Evolutionary conservation across 2,888 invertebrate genomes (phyloP).

Genomic region (Pyrrhosoma nymphula): DNA sequence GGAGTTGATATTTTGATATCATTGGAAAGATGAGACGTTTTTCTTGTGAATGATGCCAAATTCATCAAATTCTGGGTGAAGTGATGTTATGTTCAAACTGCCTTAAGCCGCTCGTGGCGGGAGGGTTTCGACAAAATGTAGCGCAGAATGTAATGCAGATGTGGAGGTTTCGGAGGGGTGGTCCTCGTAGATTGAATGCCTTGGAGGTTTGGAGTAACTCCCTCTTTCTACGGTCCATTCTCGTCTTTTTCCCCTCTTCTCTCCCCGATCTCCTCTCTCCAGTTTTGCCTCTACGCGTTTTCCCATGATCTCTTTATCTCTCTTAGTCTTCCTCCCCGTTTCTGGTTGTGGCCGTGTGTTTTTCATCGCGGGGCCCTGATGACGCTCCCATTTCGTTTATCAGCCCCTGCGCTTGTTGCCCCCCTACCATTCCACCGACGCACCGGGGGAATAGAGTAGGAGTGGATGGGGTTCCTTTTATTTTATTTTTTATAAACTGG

Average conservation of each 20-base stretch:
- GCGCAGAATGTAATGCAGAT: no score
- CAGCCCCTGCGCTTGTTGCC: background rate
- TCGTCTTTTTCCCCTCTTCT: background rate
- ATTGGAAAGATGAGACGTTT: no score
- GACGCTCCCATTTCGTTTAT: background rate
- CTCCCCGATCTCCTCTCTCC: background rate
- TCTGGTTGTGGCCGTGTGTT: background rate
- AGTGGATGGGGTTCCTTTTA: background rate
- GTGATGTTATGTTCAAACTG: no score
- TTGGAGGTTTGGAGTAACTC: background rate
- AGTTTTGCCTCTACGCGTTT: background rate
- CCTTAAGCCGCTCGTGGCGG: no score
- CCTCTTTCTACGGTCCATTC: background rate
- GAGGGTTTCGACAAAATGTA: no score
- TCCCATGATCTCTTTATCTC: background rate
- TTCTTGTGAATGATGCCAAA: no score
- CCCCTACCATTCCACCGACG: background rate
- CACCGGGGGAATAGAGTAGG: background rate
- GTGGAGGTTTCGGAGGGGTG: background rate
- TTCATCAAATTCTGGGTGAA: no score
- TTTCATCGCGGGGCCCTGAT: background rate
- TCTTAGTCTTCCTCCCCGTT: background rate
- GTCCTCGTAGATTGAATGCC: background rate
- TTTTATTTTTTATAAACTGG: background rate
- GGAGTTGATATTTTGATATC: no score